These are phyloP conservation scores for Thunnus thynnus DNA, from an alignment of 2,113 vertebrate species.

Conservation along the genomic window DNA sequence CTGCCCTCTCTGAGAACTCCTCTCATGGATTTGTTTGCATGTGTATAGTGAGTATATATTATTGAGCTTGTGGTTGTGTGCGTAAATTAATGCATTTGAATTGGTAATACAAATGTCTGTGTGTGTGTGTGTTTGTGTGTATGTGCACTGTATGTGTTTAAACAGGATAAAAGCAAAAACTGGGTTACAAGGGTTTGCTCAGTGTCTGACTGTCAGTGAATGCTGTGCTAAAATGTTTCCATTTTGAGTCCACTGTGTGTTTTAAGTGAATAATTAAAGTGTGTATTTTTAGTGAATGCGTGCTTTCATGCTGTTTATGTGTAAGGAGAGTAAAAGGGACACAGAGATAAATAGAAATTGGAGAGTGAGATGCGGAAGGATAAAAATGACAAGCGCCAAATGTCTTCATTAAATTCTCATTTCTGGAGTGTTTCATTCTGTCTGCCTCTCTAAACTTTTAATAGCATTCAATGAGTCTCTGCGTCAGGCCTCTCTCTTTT, in stretches of 20 bases:
- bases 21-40: slow-evolving; percentile 7
- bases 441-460: slow-evolving; percentile 64
- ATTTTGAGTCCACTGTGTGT: slow-evolving; percentile 15
- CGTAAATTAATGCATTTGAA: background rate
- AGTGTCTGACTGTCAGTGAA: background rate
- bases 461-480: slow-evolving; percentile 42
- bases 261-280: slow-evolving; percentile 32
- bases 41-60: background rate
- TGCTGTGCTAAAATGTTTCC: slow-evolving; percentile 2
- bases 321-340: slow-evolving; percentile 15
- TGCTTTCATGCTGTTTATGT: slow-evolving; percentile 17
- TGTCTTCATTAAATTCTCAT: slow-evolving; percentile 72
- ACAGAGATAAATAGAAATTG: slow-evolving; percentile 35
- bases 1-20: background rate
- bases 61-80: background rate
- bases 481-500: slow-evolving; percentile 17
- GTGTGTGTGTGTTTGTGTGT: background rate
- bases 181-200: slow-evolving; percentile 11
- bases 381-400: slow-evolving; percentile 65
- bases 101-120: background rate
- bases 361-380: slow-evolving; percentile 38
- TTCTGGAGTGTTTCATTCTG: slow-evolving; percentile 57
- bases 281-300: slow-evolving; percentile 17
- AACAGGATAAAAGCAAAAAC: background rate
- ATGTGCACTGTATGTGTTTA: background rate